These are phyloP conservation scores for Drosophila meridiana DNA, from an alignment of 2,888 invertebrate species.

Conservation along the genomic window DNA sequence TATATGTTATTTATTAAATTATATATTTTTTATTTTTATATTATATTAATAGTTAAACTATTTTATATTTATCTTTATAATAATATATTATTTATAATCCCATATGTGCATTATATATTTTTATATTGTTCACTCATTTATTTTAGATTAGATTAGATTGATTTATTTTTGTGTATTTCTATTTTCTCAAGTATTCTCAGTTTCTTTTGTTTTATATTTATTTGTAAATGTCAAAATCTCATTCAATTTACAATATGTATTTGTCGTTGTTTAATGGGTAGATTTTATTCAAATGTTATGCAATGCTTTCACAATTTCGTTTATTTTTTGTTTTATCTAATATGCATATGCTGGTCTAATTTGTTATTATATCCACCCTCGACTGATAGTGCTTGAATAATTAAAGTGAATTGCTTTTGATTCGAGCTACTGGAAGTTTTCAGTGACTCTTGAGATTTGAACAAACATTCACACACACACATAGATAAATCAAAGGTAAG, in stretches of 20 bases:
- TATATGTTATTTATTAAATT: too few relatives aligned
- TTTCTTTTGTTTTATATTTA: neutral
- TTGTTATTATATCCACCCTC: constrained; percentile 22
- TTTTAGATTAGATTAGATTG: neutral
- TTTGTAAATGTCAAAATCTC: neutral
- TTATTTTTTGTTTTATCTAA: neutral
- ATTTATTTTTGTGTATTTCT: neutral
- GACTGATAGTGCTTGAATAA: constrained; percentile 22
- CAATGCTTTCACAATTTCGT: neutral
- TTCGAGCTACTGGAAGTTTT: constrained; percentile 39
- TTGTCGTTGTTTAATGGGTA: fast-evolving
- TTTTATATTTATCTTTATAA: too few relatives aligned
- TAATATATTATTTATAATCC: too few relatives aligned
- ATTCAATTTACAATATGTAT: neutral
- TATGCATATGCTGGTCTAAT: neutral
- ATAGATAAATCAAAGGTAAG: constrained; percentile 40
- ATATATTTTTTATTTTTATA: too few relatives aligned
- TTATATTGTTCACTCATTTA: neutral
- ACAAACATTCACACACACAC: constrained; percentile 11
- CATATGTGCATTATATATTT: neutral
- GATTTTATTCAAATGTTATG: neutral
- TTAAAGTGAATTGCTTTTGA: constrained; percentile 26
- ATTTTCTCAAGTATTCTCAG: too few relatives aligned
- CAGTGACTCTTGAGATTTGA: constrained; percentile 18
- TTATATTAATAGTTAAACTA: too few relatives aligned